Evolutionary conservation across 2,888 invertebrate genomes (phyloP), one percentile per base, ranked within the genome.

Genomic region (Spilarctia lutea): DNA sequence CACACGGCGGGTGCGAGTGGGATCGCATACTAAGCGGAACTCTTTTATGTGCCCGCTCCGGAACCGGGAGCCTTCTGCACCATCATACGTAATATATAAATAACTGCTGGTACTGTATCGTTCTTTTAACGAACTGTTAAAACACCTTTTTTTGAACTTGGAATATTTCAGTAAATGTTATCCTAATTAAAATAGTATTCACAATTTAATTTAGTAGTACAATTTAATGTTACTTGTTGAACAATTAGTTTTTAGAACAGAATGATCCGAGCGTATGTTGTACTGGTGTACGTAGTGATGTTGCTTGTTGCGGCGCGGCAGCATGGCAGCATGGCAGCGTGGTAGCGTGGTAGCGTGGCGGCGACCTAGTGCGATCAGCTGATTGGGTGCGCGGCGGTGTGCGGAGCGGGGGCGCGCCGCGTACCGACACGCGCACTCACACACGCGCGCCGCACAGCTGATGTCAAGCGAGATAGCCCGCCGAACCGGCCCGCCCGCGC

Each of bases 311-410:
- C 74, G 72, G 73, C 69, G 74, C 68, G 73, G 67, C 45, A 45
- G 39, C 71, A 72, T 75, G 68, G n/a, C n/a, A n/a, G 79, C 77
- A 76, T 52, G 71, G 73, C 74, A 70, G 79, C 77, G 77, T 80
- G 75, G 74, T n/a, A n/a, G 79, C 77, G 77, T 52, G 71, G 73
- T 75, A 70, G 79, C 77, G 77, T 80, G 75, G 74, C 80, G 65
- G 78, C 91, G 91, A 92, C 92, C 91, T 90, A 90, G 88, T 90
- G 90, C 91, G 93, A 94, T 94, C 95, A 94, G 95, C 95, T 94
- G 94, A 94, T 93, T 92, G 93, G 92, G 88, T 87, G 85, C 82
- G 85, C 81, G 83, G 81, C 75, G 88, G 82, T 85, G 81, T 83
- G 81, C 75, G 76, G 77, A 75, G 86, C 79, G 87, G 87, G 84